Base-by-base conservation (phyloP, 2,113 vertebrate species). In the Zingel zingel region DNA sequence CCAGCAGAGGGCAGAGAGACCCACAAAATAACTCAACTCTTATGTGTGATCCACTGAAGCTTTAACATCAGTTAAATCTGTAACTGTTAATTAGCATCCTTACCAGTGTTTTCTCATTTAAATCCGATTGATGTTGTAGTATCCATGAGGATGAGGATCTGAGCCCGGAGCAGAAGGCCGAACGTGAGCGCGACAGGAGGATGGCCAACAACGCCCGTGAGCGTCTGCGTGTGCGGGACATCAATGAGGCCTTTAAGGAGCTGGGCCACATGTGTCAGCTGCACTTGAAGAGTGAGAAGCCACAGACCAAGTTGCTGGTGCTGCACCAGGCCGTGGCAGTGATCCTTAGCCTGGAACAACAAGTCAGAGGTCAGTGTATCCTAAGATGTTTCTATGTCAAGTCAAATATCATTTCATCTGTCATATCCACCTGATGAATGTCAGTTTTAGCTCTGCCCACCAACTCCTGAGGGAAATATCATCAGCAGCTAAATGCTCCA, bases 161-260 rank as follows among this genome's bases (percentile, higher is more conserved):
- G 92, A 98, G 97, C 88, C 98, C 98, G 0, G 98, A 99, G 93
- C 98, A 99, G 94, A 99, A 99, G 78, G 96, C 97, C 10, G 98
- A 99, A 86, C 94, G 98, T 3, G 98, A 99, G 77, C 97, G 96
- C 10, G 98, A 98, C 66, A 94, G 98, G 77, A 95, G 98, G 82
- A 98, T 99, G 98, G 97, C 98, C 59, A 99, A 99, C 86, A 99
- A 99, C 0, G 97, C 98, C 8, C 94, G 98, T 2, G 98, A 99
- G 19, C 97, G 98, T 23, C 93, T 99, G 91, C 97, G 98, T 0
- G 98, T 99, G 2, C 95, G 97, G 9, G 98, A 99, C 93, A 99
- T 99, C 82, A 99, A 99, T 4, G 98, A 99, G 92, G 98, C 98
- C 0, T 99, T 99, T 86, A 99, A 99, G 91, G 98, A 99, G 91